Evolutionary conservation across 2,113 vertebrate species (phyloP).

Genomic region (Triplophysa rosa): DNA sequence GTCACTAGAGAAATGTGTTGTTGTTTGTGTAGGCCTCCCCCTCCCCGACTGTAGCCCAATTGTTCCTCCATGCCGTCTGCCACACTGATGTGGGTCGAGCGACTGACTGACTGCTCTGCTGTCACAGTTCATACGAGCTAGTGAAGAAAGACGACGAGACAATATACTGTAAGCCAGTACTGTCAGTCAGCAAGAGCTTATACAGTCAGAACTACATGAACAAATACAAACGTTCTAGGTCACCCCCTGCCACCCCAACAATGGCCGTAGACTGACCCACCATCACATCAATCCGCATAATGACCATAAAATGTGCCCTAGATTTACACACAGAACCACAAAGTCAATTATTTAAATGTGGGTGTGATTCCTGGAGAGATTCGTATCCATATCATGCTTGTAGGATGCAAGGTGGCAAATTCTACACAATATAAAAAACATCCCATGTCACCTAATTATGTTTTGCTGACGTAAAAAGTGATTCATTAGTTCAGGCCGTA

Average conservation of each 20-base stretch:
- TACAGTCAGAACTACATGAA: not conserved
- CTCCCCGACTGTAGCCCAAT: not conserved
- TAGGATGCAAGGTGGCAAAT: slow-evolving; percentile 4
- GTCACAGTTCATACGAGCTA: not conserved
- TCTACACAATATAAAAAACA: slow-evolving; percentile 1
- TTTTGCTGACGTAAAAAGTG: not conserved
- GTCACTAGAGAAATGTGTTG: slow-evolving; percentile 29
- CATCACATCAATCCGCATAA: slow-evolving; percentile 26
- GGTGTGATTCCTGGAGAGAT: not conserved
- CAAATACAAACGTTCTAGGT: not conserved
- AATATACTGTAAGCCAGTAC: not conserved
- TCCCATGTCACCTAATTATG: not conserved
- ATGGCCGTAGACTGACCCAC: not conserved
- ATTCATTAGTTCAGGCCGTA: not conserved
- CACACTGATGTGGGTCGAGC: slow-evolving; percentile 2
- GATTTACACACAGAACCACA: slow-evolving; percentile 9
- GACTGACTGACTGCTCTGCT: not conserved
- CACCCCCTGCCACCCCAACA: not conserved
- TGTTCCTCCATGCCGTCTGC: not conserved
- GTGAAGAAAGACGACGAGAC: not conserved
- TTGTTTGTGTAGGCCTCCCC: slow-evolving; percentile 19
- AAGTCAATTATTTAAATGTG: not conserved
- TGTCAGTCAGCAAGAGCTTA: not conserved
- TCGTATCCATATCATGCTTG: not conserved
- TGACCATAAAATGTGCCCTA: slow-evolving; percentile 41